Percentiles rank a stretch among this genome's conserved stretches.
Conservation (phyloP, 2,113 vertebrate species). For the Mastomys natalensis region DNA sequence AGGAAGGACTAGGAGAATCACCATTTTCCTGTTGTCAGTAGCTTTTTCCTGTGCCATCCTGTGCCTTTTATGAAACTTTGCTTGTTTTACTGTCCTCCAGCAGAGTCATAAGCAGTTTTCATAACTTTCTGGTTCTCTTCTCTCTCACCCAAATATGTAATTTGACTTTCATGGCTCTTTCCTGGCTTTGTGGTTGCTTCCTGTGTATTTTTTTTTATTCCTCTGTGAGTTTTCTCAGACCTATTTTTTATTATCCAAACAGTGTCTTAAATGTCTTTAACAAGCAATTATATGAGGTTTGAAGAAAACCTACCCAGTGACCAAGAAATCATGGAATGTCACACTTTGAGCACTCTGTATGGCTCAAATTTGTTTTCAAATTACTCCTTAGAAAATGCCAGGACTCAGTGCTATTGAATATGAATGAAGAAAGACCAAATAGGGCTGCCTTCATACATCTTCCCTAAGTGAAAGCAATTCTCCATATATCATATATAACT, state of each 20-base stretch:
- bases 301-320: conserved; percentile 2
- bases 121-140: conserved; percentile 36
- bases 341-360: background rate
- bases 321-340: conserved; percentile 46
- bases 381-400: conserved; percentile 45
- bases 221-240: conserved; percentile 7
- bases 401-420: conserved; percentile 40
- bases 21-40: background rate
- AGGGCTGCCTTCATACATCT: conserved; percentile 11
- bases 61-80: background rate
- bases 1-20: background rate
- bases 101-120: conserved; percentile 45
- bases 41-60: background rate
- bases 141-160: background rate
- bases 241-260: conserved; percentile 5
- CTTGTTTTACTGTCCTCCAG: conserved; percentile 58
- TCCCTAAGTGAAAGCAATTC: conserved; percentile 62
- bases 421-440: conserved; percentile 11
- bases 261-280: conserved; percentile 22
- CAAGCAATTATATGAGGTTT: background rate
- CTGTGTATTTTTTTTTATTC: conserved; percentile 26
- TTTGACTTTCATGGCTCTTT: conserved; percentile 57
- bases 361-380: conserved; percentile 9
- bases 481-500: background rate
- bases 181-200: background rate